These are phyloP conservation scores for Epizoanthus stellaris DNA, from an alignment of 92 coral and sea anemone genomes.

Conservation along the genomic window DNA sequence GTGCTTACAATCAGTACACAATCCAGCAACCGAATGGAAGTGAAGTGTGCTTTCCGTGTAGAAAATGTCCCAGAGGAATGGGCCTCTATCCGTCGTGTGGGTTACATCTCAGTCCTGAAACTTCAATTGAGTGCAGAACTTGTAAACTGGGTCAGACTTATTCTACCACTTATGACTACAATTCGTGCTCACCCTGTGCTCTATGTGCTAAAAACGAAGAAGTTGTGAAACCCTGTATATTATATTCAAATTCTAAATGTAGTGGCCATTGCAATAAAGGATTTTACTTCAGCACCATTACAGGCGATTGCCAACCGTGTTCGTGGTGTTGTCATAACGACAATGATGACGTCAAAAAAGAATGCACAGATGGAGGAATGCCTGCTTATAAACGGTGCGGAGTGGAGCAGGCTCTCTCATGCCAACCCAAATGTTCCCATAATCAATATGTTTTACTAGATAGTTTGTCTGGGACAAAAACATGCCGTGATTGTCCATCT, in stretches of 20 bases:
- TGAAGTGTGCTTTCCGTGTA: slow-evolving; percentile 18
- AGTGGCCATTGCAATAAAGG: slow-evolving; percentile 1
- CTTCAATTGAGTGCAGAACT: slow-evolving; percentile 1
- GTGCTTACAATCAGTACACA: neutral
- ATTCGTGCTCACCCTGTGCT: slow-evolving; percentile 9
- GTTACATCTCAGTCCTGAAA: neutral
- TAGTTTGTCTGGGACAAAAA: neutral
- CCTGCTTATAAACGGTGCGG: slow-evolving; percentile 11
- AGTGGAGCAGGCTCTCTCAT: neutral
- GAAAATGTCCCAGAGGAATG: neutral
- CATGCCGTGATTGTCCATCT: slow-evolving; percentile 23
- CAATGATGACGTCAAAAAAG: neutral
- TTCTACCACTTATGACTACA: neutral
- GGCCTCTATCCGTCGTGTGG: slow-evolving; percentile 26
- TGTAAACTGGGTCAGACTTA: slow-evolving; percentile 22
- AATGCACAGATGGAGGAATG: slow-evolving; percentile 4
- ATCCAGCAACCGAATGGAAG: slow-evolving; percentile 3
- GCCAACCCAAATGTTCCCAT: slow-evolving; percentile 9
- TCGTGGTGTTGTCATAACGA: slow-evolving; percentile 12
- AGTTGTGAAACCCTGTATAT: slow-evolving; percentile 1
- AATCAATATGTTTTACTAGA: neutral
- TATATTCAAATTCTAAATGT: slow-evolving; percentile 25
- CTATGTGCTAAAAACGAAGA: neutral
- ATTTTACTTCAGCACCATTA: neutral
- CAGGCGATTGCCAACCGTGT: slow-evolving; percentile 24